phyloP scores from a whole-genome alignment of 1,140 invertebrate genomes.

The Drosophila sechellia region DNA sequence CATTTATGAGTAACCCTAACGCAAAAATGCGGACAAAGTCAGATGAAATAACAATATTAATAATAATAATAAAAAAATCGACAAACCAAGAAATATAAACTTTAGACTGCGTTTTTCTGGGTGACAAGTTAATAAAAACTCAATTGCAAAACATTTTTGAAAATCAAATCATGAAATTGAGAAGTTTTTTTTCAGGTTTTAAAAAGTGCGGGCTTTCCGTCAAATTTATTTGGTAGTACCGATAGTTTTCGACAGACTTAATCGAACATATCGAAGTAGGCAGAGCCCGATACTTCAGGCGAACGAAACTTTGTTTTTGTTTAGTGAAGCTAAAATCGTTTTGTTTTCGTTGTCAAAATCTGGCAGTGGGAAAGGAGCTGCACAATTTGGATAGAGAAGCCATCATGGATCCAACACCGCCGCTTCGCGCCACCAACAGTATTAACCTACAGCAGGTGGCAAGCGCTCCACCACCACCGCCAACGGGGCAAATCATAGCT shows the following conservation, averaged over 20 bases:
- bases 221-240: too few relatives aligned
- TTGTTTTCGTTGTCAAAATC: background rate
- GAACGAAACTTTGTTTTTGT: too few relatives aligned
- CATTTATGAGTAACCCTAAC: slow-evolving; percentile 51
- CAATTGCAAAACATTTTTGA: too few relatives aligned
- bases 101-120: background rate
- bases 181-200: too few relatives aligned
- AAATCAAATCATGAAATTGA: too few relatives aligned
- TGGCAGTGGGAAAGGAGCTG: background rate
- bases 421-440: background rate
- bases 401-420: slow-evolving; percentile 38
- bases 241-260: background rate
- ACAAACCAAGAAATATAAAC: slow-evolving; percentile 33
- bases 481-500: slow-evolving; percentile 56
- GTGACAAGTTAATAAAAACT: background rate
- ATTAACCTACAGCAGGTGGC: background rate
- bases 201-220: too few relatives aligned
- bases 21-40: slow-evolving; percentile 47
- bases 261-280: too few relatives aligned
- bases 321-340: background rate
- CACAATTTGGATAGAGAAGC: background rate
- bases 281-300: too few relatives aligned
- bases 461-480: slow-evolving; percentile 47
- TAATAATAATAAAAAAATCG: slow-evolving; percentile 29
- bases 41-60: slow-evolving; percentile 53